Percentiles rank a stretch among this genome's conserved stretches.
Conservation (phyloP, 2,888 invertebrate genomes). For the Griposia aprilina region DNA sequence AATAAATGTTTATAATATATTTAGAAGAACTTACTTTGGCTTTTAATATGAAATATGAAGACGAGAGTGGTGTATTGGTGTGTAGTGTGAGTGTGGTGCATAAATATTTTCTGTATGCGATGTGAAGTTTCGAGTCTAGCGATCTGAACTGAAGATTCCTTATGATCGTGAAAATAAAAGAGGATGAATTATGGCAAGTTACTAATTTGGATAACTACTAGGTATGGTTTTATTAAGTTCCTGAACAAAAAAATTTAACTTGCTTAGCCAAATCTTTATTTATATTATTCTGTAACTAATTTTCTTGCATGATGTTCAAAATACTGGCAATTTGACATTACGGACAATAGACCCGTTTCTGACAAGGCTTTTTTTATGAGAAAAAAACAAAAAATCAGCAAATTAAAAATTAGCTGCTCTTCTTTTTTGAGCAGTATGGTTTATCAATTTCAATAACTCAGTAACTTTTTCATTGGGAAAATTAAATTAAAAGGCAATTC, state of each 20-base stretch:
- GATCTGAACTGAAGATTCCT: not conserved
- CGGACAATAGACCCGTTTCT: not conserved
- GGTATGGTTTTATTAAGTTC: not conserved
- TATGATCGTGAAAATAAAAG: not conserved
- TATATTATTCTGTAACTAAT: not conserved
- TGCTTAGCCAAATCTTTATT: not conserved
- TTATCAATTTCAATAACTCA: not conserved
- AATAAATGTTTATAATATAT: not conserved
- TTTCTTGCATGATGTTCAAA: not conserved
- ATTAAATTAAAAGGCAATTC: not conserved
- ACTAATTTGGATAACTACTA: not conserved
- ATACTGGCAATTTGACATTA: not conserved
- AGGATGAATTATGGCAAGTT: not conserved
- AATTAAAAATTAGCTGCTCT: not conserved
- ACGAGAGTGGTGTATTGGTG: not conserved
- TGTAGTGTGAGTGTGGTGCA: not conserved
- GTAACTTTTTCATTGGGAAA: too few species aligned
- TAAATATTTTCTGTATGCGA: not conserved
- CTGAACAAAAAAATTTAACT: not conserved
- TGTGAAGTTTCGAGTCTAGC: not conserved
- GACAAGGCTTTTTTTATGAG: not conserved
- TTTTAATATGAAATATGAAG: not conserved
- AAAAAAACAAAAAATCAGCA: not conserved
- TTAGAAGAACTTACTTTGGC: not conserved
- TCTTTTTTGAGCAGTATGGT: not conserved